A percentile compares a stretch with the other conserved stretches of the same genome.
These are phyloP conservation scores for Hydractinia symbiolongicarpus DNA, from an alignment of 30 jellyfish, hydroid and myxozoan genomes.

Conservation along the genomic window DNA sequence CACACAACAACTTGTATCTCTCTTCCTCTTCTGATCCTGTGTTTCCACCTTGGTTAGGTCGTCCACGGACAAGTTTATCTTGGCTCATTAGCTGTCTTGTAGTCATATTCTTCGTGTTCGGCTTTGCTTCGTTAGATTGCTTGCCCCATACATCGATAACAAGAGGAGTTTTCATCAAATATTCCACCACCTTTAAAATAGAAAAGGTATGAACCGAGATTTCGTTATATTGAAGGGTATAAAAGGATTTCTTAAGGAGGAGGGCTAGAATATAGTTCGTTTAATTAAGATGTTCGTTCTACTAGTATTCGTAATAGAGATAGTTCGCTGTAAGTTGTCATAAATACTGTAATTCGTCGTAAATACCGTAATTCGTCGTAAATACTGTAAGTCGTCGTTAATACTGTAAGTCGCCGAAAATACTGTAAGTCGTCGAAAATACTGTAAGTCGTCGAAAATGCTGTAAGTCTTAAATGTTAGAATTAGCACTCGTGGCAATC, in stretches of 20 bases:
- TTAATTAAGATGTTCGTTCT: too few relatives aligned
- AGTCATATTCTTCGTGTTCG: slow-evolving; percentile 40
- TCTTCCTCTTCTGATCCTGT: slow-evolving; percentile 68
- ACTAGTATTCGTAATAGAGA: too few relatives aligned
- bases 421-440: too few relatives aligned
- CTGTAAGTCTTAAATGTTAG: too few relatives aligned
- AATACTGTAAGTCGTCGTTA: too few relatives aligned
- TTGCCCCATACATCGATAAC: slow-evolving; percentile 92
- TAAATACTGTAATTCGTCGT: too few relatives aligned
- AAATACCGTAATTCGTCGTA: too few relatives aligned
- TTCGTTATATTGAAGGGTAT: neutral
- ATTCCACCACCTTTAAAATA: slow-evolving; percentile 46
- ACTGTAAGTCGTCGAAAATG: too few relatives aligned
- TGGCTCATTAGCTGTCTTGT: slow-evolving; percentile 87
- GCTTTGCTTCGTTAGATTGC: slow-evolving; percentile 51
- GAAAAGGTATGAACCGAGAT: neutral
- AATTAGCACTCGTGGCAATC: too few relatives aligned
- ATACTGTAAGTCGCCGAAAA: too few relatives aligned
- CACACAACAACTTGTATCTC: slow-evolving; percentile 42
- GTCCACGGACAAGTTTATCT: slow-evolving; percentile 43
- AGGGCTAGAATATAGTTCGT: too few relatives aligned
- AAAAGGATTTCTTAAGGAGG: neutral
- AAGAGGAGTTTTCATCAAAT: slow-evolving; percentile 64
- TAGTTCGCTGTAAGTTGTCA: too few relatives aligned
- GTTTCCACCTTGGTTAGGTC: neutral